Evolutionary conservation across 2,113 vertebrate species (phyloP), one percentile per base, ranked within the genome.

Genomic region (Oreochromis aureus): DNA sequence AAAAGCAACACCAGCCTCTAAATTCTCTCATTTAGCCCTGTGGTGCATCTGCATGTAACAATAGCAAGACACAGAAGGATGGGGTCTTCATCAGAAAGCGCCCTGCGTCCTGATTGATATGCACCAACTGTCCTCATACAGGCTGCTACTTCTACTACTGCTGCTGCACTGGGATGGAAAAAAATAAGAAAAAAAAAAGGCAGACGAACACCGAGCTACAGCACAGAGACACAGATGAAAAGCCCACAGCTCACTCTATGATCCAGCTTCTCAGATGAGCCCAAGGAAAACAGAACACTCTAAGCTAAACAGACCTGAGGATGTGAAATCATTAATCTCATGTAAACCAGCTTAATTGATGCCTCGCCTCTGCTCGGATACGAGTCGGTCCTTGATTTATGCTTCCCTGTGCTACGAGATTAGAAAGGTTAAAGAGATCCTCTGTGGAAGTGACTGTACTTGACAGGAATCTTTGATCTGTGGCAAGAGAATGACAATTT

Each of bases 41-140:
- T 16, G 54, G 82, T 90, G 78, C 78, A 81, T 88, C 80, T 86
- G 79, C 86, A 82, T 46, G 6, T 22, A 56, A 66, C 27, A 16
- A 66, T 61, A 78, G 80, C 16, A 56, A 78, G 24, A 71, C 91
- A 86, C 48, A 44, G 30, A 76, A 15, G 18, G 46, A 93, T 32
- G 84, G 87, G 84, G 82, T 89, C 54, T 58, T 89, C 73, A 83
- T 94, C 84, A 81, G 84, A 89, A 89, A 89, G 66, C 87, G 44
- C 56, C 69, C 85, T 36, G 69, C 4, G 16, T 63, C 71, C 81
- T 92, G 93, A 94, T 96, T 96, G 93, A 95, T 93, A 95, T 95
- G 93, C 95, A 93, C 90, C 88, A 73, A 89, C 89, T 88, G 91
- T 95, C 92, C 83, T 93, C 86, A 89, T 84, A 89, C 69, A 94